Base-by-base conservation (phyloP, 1,140 invertebrate species). In the Aphaenogaster rudis region DNA sequence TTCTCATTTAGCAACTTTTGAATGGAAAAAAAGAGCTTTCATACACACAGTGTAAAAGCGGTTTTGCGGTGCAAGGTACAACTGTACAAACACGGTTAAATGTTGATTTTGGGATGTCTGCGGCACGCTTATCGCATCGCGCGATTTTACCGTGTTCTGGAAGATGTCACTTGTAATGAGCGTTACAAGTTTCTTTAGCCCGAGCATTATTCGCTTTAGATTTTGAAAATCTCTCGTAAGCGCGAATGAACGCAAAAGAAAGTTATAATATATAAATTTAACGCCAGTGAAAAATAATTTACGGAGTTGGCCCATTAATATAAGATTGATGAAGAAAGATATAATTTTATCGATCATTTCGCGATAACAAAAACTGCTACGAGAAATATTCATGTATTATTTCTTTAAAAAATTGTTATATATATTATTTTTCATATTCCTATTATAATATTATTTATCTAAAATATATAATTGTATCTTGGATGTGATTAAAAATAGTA, bases 21-120 rank as follows among this genome's bases (percentile, higher is more conserved):
- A 72, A 72, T 48, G 67, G 21, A 15, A 72, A 48, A 59, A 82
- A 72, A n/a, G 50, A 33, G 39, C 3, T 59, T 48, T 36, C 39
- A 9, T 67, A 42, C 11, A 59, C 36, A 50, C 42, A 11, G 39
- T 45, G 36, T 11, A 78, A 45, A 21, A 80, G 52, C 36, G 7
- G 8, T 42, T 39, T 45, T n/a, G 33, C 5, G 33, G 36, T 48
- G 63, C 79, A 28, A 59, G 86, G 66, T 85, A 76, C 91, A 90
- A 86, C 64, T 91, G 90, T 82, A 28, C 86, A 90, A 90, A 90
- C 78, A 90, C 21, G 42, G n/a, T 77, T 69, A 78, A 33, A 36
- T 48, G 64, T 90, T 69, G 74, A 80, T 85, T 80, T 74, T 82
- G 36, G 54, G 61, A 28, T 54, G 71, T 81, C 54, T 87, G 80